Evolutionary conservation across 1,140 invertebrate genomes (phyloP).

Genomic region (Epicauta chinensis): DNA sequence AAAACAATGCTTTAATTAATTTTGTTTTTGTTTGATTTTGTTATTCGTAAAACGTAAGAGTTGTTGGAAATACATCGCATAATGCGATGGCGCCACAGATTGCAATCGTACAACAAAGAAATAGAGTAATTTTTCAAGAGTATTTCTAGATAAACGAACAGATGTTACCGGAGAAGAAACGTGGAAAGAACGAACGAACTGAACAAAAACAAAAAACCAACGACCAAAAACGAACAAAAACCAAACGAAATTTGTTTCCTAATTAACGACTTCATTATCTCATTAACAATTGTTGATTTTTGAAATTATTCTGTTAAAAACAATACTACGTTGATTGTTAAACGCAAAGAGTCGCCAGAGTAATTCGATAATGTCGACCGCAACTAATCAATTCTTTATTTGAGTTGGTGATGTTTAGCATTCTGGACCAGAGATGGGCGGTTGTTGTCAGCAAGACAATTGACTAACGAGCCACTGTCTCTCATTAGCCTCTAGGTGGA

Average conservation of each 20-base stretch:
- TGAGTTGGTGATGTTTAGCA: conserved; percentile 29
- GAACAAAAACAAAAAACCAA: too few species aligned
- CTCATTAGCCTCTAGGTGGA: conserved; percentile 22
- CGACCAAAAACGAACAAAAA: too few species aligned
- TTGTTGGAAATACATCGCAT: conserved; percentile 3
- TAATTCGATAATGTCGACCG: conserved; percentile 24
- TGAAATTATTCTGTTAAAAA: conserved; percentile 1
- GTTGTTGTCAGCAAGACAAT: conserved; percentile 37
- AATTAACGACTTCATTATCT: neutral
- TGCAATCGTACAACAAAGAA: conserved; percentile 23
- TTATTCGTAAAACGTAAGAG: too few species aligned
- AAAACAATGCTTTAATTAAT: too few species aligned
- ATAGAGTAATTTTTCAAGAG: conserved; percentile 29
- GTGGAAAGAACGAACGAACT: too few species aligned
- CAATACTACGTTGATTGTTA: conserved; percentile 24
- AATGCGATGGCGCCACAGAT: conserved; percentile 28
- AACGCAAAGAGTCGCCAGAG: conserved; percentile 14
- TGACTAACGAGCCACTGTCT: conserved; percentile 34
- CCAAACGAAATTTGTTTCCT: neutral
- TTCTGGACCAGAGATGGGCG: conserved; percentile 26
- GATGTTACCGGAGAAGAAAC: conserved; percentile 15
- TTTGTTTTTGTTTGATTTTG: too few species aligned
- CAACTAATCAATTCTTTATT: conserved; percentile 24
- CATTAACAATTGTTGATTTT: neutral
- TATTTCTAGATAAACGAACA: conserved; percentile 24